These are phyloP conservation scores for Hydrozoanthus tunicans DNA, from an alignment of 64 coral and sea anemone species.

Conservation along the genomic window DNA sequence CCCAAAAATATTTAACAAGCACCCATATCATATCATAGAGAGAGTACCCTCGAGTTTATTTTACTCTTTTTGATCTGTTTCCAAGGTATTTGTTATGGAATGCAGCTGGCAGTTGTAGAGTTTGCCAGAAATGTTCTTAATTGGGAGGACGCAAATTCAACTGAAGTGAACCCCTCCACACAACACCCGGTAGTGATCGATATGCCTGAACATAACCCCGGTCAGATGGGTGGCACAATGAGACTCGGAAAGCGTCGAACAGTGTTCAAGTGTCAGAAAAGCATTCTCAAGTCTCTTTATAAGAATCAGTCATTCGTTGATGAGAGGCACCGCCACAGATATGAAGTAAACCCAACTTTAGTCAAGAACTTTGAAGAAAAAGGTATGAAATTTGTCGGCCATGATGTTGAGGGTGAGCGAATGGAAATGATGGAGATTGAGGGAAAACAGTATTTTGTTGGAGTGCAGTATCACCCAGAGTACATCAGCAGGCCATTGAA, in stretches of 20 bases:
- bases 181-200: constrained; percentile 95
- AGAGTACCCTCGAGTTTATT: not conserved
- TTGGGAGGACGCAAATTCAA: constrained; percentile 85
- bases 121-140: constrained; percentile 88
- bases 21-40: too few species aligned
- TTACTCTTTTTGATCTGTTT: not conserved
- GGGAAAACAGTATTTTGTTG: constrained; percentile 89
- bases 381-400: constrained; percentile 95
- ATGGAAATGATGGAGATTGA: constrained; percentile 98
- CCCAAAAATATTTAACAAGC: too few species aligned
- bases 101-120: constrained; percentile 96
- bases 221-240: constrained; percentile 95
- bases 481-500: constrained; percentile 93
- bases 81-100: constrained; percentile 93
- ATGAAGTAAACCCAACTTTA: constrained; percentile 88
- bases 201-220: constrained; percentile 99
- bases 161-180: constrained; percentile 84
- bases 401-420: constrained; percentile 97
- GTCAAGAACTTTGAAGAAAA: constrained; percentile 80
- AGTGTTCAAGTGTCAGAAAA: constrained; percentile 73
- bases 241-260: constrained; percentile 90
- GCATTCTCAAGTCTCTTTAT: constrained; percentile 70
- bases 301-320: constrained; percentile 79
- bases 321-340: constrained; percentile 94
- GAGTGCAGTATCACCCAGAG: constrained; percentile 96